Percentiles rank a stretch among this genome's conserved stretches.
These are phyloP conservation scores for Proisotoma minuta DNA, from an alignment of 2,888 invertebrate genomes.

Conservation along the genomic window DNA sequence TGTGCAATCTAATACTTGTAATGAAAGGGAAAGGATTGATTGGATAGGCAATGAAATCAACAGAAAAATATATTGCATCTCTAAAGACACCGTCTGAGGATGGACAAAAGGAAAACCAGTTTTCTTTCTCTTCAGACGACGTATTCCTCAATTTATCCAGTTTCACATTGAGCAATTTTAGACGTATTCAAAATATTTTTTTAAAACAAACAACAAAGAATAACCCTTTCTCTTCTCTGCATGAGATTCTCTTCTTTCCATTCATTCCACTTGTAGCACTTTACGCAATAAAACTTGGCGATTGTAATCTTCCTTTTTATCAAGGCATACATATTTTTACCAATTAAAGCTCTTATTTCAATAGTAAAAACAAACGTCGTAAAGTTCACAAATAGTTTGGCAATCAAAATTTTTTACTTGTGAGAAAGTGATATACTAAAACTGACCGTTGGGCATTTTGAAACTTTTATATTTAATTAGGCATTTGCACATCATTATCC, in stretches of 20 bases:
- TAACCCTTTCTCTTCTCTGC: background rate
- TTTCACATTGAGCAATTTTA: constrained; percentile 6
- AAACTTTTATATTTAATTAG: background rate
- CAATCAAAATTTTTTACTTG: background rate
- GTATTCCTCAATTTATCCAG: constrained; percentile 13
- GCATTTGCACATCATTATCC: too few relatives aligned
- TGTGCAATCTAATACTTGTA: background rate
- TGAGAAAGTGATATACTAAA: background rate
- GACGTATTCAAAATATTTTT: background rate
- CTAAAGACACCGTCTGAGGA: background rate
- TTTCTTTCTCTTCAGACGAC: background rate
- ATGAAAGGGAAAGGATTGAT: constrained; percentile 5
- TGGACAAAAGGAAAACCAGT: constrained; percentile 4
- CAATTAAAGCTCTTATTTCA: background rate
- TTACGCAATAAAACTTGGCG: background rate
- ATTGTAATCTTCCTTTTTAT: background rate
- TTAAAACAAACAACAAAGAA: background rate
- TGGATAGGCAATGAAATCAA: background rate
- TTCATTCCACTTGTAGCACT: background rate
- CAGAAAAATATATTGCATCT: background rate
- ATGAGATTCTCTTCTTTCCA: background rate
- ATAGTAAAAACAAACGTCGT: background rate
- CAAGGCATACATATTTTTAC: background rate
- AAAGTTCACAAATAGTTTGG: background rate
- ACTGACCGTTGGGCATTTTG: too few relatives aligned